Percentiles rank a stretch among this genome's conserved stretches.
Conservation (phyloP, 2,888 invertebrate species). For the Folsomia candida region DNA sequence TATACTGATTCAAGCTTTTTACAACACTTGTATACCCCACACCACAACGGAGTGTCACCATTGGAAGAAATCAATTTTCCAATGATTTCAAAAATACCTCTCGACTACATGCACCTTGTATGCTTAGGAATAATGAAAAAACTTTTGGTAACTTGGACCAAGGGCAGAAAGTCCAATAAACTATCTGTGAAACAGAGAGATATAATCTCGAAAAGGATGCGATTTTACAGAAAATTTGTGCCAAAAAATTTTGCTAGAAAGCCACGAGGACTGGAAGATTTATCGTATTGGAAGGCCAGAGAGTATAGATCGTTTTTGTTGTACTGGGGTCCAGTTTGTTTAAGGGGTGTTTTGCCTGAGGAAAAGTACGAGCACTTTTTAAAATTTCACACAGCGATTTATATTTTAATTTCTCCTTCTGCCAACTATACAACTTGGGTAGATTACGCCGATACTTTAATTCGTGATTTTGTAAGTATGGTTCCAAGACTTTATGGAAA, state of each 20-base stretch:
- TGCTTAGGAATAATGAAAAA: constrained; percentile 52
- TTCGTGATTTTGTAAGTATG: constrained; percentile 45
- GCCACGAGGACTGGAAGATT: constrained; percentile 14
- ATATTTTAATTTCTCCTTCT: constrained; percentile 15
- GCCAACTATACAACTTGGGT: constrained; percentile 12
- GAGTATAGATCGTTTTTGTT: constrained; percentile 28
- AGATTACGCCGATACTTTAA: constrained; percentile 39
- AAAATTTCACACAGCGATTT: constrained; percentile 21
- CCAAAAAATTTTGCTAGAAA: constrained; percentile 25
- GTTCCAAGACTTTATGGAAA: constrained; percentile 44
- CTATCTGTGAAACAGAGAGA: constrained; percentile 7
- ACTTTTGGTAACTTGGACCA: constrained; percentile 49
- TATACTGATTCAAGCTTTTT: constrained; percentile 23
- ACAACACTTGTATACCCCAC: constrained; percentile 28
- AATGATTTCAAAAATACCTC: constrained; percentile 50
- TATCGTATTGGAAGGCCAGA: constrained; percentile 27
- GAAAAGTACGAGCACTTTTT: constrained; percentile 24
- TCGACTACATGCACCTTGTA: constrained; percentile 52
- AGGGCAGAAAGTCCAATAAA: constrained; percentile 39
- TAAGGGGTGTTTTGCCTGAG: neutral
- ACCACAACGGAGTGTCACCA: constrained; percentile 46
- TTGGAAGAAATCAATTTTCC: constrained; percentile 39
- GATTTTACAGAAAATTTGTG: neutral
- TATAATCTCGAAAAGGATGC: constrained; percentile 3
- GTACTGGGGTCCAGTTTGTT: constrained; percentile 20